A percentile compares a stretch with the other conserved stretches of the same genome.
These are phyloP conservation scores for Stegophylla sp. DNA, from an alignment of 2,888 invertebrate genomes.

Conservation along the genomic window DNA sequence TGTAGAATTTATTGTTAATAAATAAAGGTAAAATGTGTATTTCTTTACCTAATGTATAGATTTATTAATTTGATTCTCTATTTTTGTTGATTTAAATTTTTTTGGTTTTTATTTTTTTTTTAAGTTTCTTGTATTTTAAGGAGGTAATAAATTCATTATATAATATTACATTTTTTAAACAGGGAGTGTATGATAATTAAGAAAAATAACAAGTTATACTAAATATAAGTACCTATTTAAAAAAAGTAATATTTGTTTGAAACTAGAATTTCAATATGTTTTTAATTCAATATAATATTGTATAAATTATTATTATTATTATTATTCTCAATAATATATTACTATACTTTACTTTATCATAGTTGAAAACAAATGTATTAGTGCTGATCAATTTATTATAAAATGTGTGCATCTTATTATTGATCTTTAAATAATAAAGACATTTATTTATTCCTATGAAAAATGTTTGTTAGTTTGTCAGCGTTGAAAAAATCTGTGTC, in stretches of 20 bases:
- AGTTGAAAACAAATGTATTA: neutral
- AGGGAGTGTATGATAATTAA: slow-evolving; percentile 2
- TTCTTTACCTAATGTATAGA: slow-evolving; percentile 20
- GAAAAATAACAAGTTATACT: neutral
- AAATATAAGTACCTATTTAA: neutral
- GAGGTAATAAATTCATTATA: neutral
- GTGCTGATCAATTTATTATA: slow-evolving; percentile 29
- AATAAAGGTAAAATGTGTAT: neutral
- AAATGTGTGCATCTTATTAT: slow-evolving; percentile 8
- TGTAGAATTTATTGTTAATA: neutral
- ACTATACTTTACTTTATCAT: slow-evolving; percentile 16
- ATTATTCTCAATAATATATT: slow-evolving; percentile 1
- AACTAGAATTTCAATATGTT: neutral
- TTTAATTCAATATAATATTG: neutral
- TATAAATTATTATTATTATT: neutral
- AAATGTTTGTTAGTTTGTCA: neutral
- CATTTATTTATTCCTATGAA: slow-evolving; percentile 15
- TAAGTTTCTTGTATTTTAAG: slow-evolving; percentile 8
- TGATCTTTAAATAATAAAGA: slow-evolving; percentile 41
- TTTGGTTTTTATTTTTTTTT: slow-evolving; percentile 30
- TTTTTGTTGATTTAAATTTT: slow-evolving; percentile 38
- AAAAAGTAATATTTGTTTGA: neutral
- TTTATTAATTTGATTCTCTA: slow-evolving; percentile 1
- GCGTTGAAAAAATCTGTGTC: neutral
- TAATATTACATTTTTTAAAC: slow-evolving; percentile 22